Percentiles rank a stretch among this genome's conserved stretches.
These are phyloP conservation scores for Drosophila cyrtoloma DNA, from an alignment of 2,888 invertebrate species.

Conservation along the genomic window DNA sequence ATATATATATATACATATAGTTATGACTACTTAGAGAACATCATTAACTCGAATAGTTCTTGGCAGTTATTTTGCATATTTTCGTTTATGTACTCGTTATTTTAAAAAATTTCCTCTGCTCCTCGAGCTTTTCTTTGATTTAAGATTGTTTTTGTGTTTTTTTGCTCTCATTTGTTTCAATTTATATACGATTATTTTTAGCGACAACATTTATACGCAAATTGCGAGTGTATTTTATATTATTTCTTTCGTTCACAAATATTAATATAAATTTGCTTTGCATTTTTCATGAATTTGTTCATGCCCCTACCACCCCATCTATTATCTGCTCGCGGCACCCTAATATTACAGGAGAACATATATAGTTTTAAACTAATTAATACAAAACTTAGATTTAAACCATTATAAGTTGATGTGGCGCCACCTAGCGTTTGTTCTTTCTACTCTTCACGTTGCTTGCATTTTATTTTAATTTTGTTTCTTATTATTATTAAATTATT, in stretches of 20 bases:
- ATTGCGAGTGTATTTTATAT: constrained; percentile 60
- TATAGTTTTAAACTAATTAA: constrained; percentile 18
- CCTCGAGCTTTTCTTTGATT: constrained; percentile 31
- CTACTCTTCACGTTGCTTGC: constrained; percentile 19
- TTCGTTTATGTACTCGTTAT: constrained; percentile 30
- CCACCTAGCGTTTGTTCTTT: constrained; percentile 26
- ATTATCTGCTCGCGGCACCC: background rate
- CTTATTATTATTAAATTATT: background rate
- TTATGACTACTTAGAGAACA: constrained; percentile 78
- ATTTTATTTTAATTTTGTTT: background rate
- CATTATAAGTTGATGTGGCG: constrained; percentile 33
- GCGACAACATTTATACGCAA: constrained; percentile 13
- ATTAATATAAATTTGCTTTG: constrained; percentile 34
- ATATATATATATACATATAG: constrained; percentile 16
- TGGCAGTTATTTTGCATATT: constrained; percentile 83
- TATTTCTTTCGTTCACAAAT: constrained; percentile 61
- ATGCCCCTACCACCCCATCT: constrained; percentile 2
- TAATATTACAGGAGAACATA: constrained; percentile 23
- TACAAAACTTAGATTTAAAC: constrained; percentile 18
- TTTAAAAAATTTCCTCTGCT: constrained; percentile 36
- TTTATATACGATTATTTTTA: constrained; percentile 22
- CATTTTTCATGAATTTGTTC: constrained; percentile 12
- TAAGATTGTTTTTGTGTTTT: background rate
- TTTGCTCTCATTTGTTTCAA: constrained; percentile 41
- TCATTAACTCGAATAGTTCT: constrained; percentile 80